Conservation (phyloP, 2,113 vertebrate species). For the Rhabdornis inornatus region DNA sequence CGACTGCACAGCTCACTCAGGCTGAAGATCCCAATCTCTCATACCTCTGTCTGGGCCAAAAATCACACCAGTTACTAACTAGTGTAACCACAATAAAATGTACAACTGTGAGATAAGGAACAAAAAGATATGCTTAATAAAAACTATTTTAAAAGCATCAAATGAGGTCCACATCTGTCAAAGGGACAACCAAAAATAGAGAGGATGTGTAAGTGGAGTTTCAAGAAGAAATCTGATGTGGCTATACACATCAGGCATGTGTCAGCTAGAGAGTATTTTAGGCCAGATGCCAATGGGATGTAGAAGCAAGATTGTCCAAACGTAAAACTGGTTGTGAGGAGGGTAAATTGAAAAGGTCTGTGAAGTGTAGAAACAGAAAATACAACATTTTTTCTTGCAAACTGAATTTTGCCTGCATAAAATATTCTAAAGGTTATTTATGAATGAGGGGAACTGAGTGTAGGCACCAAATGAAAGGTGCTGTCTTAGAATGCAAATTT, state of each 20-base stretch:
- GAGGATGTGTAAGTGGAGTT: background rate
- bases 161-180: background rate
- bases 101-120: background rate
- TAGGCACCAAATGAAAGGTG: background rate
- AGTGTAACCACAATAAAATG: background rate
- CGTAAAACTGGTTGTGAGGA: background rate
- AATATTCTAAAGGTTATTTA: background rate
- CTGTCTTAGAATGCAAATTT: background rate
- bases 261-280: background rate
- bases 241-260: rapidly evolving
- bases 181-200: background rate
- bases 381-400: background rate
- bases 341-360: background rate
- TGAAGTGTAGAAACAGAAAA: background rate
- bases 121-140: background rate
- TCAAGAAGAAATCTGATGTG: background rate
- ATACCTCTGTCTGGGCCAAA: background rate
- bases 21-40: background rate
- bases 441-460: background rate
- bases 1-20: background rate
- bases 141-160: background rate
- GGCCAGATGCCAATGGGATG: too few relatives aligned
- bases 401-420: background rate
- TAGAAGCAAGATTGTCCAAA: background rate
- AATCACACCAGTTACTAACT: background rate